phyloP scores from a whole-genome alignment of 2,113 vertebrate species.

The Nyctibius bracteatus region DNA sequence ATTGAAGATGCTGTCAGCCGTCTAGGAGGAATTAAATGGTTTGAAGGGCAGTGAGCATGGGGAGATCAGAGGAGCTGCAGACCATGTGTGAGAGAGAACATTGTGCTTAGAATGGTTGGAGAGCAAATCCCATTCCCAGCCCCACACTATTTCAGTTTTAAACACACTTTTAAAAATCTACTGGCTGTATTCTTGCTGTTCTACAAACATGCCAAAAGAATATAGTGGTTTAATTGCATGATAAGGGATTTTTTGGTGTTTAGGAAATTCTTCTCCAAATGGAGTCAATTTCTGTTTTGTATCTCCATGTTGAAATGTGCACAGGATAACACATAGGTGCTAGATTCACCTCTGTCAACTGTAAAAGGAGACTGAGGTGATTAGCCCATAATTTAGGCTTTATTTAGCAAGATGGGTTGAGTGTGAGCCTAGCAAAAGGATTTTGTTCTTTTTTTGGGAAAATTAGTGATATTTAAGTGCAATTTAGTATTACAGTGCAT shows the following conservation, averaged over 20 bases:
- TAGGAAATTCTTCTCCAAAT: background rate
- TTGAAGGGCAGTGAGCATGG: background rate
- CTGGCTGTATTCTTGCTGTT: fast-evolving
- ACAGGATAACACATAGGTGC: background rate
- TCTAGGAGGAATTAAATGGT: background rate
- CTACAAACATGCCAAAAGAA: background rate
- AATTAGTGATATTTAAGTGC: background rate
- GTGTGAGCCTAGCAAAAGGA: background rate
- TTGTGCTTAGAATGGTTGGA: background rate
- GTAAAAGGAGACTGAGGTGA: background rate
- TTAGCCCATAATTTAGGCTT: background rate
- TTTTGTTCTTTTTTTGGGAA: background rate
- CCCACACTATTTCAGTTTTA: background rate
- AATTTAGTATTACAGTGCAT: background rate
- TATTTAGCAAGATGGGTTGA: background rate
- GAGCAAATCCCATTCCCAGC: background rate
- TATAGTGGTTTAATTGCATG: background rate
- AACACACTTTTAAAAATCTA: background rate
- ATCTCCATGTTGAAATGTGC: background rate
- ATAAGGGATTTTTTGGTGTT: background rate
- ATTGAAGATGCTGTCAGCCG: background rate
- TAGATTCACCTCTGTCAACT: background rate
- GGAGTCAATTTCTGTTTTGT: background rate
- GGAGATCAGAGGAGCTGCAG: background rate
- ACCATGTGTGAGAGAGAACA: background rate